Conservation (phyloP, 23 tunicate species). For the Aplidium turbinatum region DNA sequence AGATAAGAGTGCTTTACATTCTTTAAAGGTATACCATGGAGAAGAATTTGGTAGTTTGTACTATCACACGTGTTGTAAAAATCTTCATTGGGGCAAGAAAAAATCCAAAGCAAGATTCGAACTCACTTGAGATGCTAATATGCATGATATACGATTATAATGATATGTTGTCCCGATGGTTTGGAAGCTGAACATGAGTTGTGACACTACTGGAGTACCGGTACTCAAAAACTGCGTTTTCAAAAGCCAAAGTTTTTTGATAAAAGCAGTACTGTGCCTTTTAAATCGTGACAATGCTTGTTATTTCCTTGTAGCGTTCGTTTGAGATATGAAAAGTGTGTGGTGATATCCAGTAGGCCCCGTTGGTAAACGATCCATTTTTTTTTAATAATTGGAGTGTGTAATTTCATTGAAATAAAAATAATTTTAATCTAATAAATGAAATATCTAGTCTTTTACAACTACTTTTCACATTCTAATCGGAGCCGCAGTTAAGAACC, state of each 20-base stretch:
- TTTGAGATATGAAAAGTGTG: conserved; percentile 1
- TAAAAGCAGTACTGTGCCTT: background rate
- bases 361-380: no score
- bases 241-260: background rate
- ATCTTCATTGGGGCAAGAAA: conserved; percentile 32
- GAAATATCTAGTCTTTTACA: no score
- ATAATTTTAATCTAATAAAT: no score
- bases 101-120: background rate
- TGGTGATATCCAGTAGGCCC: conserved; percentile 3
- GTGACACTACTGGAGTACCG: background rate
- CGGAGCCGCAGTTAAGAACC: no score
- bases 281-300: background rate
- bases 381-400: no score
- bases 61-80: conserved; percentile 22
- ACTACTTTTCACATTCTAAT: no score
- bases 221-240: conserved; percentile 3
- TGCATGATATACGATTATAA: conserved; percentile 1
- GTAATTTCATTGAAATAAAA: no score
- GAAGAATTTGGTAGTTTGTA: conserved; percentile 15
- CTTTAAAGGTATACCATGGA: no score
- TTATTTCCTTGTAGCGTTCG: background rate
- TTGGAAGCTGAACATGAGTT: background rate
- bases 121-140: background rate
- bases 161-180: background rate
- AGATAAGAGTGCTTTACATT: no score